Conservation (phyloP, 2,888 invertebrate genomes). For the Selenia dentaria region DNA sequence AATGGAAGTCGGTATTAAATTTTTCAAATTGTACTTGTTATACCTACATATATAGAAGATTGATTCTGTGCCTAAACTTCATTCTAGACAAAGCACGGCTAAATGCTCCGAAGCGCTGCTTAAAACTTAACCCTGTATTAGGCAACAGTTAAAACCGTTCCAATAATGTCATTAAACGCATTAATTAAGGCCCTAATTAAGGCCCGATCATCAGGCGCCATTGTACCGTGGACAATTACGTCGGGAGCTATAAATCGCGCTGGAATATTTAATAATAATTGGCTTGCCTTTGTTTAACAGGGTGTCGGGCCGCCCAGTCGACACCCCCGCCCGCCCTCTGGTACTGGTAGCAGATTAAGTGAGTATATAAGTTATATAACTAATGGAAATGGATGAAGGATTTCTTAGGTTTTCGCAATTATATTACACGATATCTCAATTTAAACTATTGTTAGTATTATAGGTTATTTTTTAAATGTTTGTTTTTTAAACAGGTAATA, state of each 20-base stretch:
- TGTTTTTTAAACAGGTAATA: too few relatives aligned
- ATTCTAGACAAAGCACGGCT: too few relatives aligned
- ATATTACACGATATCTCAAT: too few relatives aligned
- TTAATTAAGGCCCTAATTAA: slow-evolving; percentile 67
- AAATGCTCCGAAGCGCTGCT: not conserved
- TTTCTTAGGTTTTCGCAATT: too few relatives aligned
- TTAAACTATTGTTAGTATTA: too few relatives aligned
- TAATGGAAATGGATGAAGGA: too few relatives aligned
- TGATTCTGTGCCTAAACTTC: too few relatives aligned
- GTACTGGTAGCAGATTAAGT: slow-evolving; percentile 46
- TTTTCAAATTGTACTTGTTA: too few relatives aligned
- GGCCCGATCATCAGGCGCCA: slow-evolving; percentile 63
- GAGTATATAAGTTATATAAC: too few relatives aligned
- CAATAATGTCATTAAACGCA: slow-evolving; percentile 31
- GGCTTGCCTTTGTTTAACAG: slow-evolving; percentile 80
- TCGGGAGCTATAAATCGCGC: slow-evolving; percentile 52
- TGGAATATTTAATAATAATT: slow-evolving; percentile 72
- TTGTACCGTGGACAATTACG: slow-evolving; percentile 60
- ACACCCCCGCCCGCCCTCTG: slow-evolving; percentile 32
- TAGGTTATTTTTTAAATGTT: too few relatives aligned
- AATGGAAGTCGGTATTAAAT: too few relatives aligned
- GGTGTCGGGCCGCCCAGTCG: slow-evolving; percentile 39
- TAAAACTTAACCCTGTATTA: slow-evolving; percentile 35
- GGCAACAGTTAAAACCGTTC: slow-evolving; percentile 14
- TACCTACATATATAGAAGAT: too few relatives aligned